These are phyloP conservation scores for Galerucella calmariensis DNA, from an alignment of 2,888 invertebrate genomes.

Conservation along the genomic window DNA sequence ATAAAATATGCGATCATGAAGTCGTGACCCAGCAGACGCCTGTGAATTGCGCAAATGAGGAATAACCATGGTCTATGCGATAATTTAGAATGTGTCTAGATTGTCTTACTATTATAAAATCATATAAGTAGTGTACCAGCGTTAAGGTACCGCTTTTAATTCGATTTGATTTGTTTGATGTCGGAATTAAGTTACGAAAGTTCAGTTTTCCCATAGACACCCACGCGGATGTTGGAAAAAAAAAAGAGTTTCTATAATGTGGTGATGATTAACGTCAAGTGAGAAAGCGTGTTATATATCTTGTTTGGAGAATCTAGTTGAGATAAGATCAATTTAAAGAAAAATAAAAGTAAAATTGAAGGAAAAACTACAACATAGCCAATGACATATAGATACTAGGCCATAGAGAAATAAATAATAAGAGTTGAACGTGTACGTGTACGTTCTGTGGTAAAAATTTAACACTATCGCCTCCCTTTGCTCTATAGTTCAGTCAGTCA, in stretches of 20 bases:
- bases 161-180: slow-evolving; percentile 27
- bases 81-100: slow-evolving; percentile 35
- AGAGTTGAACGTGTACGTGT: too few species aligned
- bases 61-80: slow-evolving; percentile 28
- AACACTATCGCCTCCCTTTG: too few species aligned
- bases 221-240: background rate
- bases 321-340: background rate
- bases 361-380: too few species aligned
- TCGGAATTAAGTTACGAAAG: slow-evolving; percentile 18
- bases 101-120: slow-evolving; percentile 33
- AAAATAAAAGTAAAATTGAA: too few species aligned
- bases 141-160: slow-evolving; percentile 24
- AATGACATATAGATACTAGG: too few species aligned
- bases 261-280: background rate
- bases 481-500: too few species aligned
- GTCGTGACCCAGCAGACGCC: slow-evolving; percentile 57
- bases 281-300: background rate
- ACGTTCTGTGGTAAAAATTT: too few species aligned
- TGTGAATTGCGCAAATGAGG: slow-evolving; percentile 54
- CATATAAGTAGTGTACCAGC: slow-evolving; percentile 27
- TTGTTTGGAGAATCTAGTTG: background rate
- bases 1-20: slow-evolving; percentile 56
- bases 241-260: background rate
- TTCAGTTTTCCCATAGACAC: slow-evolving; percentile 15
- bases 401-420: too few species aligned